Percentiles rank a stretch among this genome's conserved stretches.
phyloP scores from a whole-genome alignment of 1,140 invertebrate species.

The Micrasema minimum region DNA sequence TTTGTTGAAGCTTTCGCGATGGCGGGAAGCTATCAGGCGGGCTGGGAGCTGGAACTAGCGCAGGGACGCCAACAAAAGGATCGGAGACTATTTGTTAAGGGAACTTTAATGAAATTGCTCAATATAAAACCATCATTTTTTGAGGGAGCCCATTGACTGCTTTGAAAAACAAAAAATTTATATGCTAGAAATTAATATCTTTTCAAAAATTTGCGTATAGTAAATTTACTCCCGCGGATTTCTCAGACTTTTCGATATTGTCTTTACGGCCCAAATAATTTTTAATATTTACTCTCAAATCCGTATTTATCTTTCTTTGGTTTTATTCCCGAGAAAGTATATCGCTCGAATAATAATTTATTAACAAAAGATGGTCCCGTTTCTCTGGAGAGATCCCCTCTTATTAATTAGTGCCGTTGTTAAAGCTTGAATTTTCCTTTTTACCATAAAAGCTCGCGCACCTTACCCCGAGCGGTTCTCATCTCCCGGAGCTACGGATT shows the following conservation, averaged over 20 bases:
- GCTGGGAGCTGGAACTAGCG: conserved; percentile 9
- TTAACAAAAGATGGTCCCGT: not conserved
- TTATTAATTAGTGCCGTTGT: conserved; percentile 30
- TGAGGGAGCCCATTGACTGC: not conserved
- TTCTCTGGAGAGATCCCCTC: conserved; percentile 8
- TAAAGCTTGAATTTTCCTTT: conserved; percentile 12
- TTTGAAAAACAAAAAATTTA: not conserved
- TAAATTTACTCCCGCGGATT: too few species aligned
- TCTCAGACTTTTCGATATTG: too few species aligned
- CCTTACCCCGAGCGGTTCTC: not conserved
- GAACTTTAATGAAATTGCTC: conserved; percentile 46
- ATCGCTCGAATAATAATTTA: conserved; percentile 6
- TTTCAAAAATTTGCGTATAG: too few species aligned
- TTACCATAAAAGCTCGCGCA: not conserved
- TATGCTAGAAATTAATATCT: conserved; percentile 18
- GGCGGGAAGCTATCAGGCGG: not conserved
- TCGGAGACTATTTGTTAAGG: conserved; percentile 25
- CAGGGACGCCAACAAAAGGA: conserved; percentile 13
- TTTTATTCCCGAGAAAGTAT: not conserved
- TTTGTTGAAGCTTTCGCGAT: conserved; percentile 28
- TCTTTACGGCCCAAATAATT: too few species aligned
- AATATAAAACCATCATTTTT: conserved; percentile 23
- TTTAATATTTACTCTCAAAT: too few species aligned
- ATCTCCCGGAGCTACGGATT: conserved; percentile 8
- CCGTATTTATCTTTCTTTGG: too few species aligned